Conservation (phyloP, 2,113 vertebrate genomes). For the Cyanoramphus novaezelandiae region DNA sequence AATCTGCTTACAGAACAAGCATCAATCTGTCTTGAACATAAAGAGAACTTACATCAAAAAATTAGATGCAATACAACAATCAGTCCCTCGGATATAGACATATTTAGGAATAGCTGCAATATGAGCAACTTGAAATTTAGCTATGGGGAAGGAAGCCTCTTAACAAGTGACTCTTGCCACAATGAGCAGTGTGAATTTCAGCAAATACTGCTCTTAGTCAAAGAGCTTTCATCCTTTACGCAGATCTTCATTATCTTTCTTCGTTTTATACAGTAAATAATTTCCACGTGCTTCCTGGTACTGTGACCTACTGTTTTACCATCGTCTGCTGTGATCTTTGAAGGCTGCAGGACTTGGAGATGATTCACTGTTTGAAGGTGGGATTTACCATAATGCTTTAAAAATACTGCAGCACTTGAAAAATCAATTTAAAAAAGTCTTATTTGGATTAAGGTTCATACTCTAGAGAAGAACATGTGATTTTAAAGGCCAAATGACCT, state of each 20-base stretch:
- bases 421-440: constrained; percentile 30
- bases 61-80: not conserved
- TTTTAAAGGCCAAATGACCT: constrained; percentile 16
- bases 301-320: not conserved
- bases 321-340: not conserved
- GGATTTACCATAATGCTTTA: constrained; percentile 24
- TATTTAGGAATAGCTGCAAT: not conserved
- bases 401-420: constrained; percentile 40
- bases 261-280: not conserved
- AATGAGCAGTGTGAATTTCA: not conserved
- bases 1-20: not conserved
- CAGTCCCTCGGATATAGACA: not conserved
- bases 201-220: not conserved
- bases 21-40: not conserved
- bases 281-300: not conserved
- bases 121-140: not conserved
- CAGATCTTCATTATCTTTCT: not conserved
- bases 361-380: not conserved
- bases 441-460: constrained; percentile 13
- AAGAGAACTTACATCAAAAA: not conserved
- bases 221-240: not conserved
- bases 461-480: not conserved
- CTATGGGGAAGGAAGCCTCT: not conserved
- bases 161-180: not conserved
- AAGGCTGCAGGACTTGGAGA: not conserved